Base-by-base conservation (phyloP, 2,113 vertebrate genomes). In the Microtus oregoni region DNA sequence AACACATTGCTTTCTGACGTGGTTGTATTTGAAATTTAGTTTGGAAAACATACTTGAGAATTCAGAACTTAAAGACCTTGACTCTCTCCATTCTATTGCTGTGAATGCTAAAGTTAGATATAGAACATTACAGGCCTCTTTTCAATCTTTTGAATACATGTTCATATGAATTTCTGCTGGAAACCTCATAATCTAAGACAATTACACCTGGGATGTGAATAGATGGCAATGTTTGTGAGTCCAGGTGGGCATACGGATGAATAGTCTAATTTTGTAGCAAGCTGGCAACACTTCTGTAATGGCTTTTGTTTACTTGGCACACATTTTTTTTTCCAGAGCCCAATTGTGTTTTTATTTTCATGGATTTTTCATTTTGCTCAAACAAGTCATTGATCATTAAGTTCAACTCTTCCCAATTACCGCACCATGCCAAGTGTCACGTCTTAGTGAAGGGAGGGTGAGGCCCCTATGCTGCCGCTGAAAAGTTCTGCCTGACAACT, bases 301-400 rank as follows among this genome's bases (percentile, higher is more conserved):
- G 77, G 11, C 58, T 96, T 94, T 72, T 32, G 17, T 97, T 95
- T 89, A 91, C 61, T 79, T 89, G 92, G 35, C 93, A 58, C 38
- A 77, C 86, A 93, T 82, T 92, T 0, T 52, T 52, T 55, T 87
- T 32, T 2, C 30, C 14, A 20, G 85, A 24, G 19, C 38, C 92
- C 52, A 63, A 76, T 63, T 85, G 24, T 96, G 15, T 88, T 76
- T 97, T 96, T 94, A 82, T 94, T 86, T 55, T 89, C 52, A 68
- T 81, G 68, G 88, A 96, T 97, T 96, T 98, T 97, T 77, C 93
- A 96, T 97, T 98, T 97, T 92, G 76, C 90, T 97, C 52, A 94
- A 97, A 92, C 89, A 96, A 96, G 63, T 78, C 88, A 97, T 96
- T 95, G 65, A 97, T 97, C 94, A 96, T 96, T 79, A 92, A 94